Evolutionary conservation across 2,797 vertebrate species (phyloP).

Genomic region (Mastacembelus armatus): DNA sequence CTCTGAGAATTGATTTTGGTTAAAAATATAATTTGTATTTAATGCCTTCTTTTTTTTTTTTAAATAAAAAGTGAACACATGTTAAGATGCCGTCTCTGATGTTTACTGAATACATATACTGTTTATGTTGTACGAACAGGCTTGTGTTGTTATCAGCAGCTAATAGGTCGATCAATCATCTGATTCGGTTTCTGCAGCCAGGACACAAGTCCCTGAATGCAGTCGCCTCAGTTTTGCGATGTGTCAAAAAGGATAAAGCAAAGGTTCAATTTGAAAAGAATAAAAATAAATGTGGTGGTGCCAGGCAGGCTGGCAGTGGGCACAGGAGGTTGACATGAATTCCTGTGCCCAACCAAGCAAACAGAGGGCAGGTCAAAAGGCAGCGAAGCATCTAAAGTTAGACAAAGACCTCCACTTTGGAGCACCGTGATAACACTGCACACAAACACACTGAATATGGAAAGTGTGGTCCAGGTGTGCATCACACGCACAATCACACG

Average conservation of each 20-base stretch:
- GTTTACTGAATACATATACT: no score
- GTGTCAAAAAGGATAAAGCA: slow-evolving; percentile 80
- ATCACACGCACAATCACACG: slow-evolving; percentile 39
- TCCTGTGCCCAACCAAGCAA: slow-evolving; percentile 81
- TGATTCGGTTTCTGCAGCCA: slow-evolving; percentile 21
- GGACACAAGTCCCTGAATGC: slow-evolving; percentile 41
- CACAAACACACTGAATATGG: slow-evolving; percentile 59
- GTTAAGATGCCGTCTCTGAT: slow-evolving; percentile 73
- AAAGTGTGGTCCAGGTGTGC: slow-evolving; percentile 44
- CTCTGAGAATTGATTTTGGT: slow-evolving; percentile 78
- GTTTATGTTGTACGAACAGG: no score
- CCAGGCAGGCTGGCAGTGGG: slow-evolving; percentile 82
- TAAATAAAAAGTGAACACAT: slow-evolving; percentile 85
- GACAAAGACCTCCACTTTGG: slow-evolving; percentile 71
- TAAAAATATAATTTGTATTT: slow-evolving; percentile 88
- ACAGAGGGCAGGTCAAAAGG: slow-evolving; percentile 83
- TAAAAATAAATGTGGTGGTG: slow-evolving; percentile 82
- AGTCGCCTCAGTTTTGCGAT: slow-evolving; percentile 76
- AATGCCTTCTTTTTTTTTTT: slow-evolving; percentile 88
- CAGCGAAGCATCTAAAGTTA: slow-evolving; percentile 80
- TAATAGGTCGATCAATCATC: background rate
- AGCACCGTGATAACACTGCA: slow-evolving; percentile 76
- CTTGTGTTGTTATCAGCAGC: slow-evolving; percentile 13
- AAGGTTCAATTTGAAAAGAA: slow-evolving; percentile 80
- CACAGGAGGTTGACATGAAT: slow-evolving; percentile 71